These are phyloP conservation scores for Candidula unifasciata DNA, from an alignment of 2,888 invertebrate genomes.

Conservation along the genomic window DNA sequence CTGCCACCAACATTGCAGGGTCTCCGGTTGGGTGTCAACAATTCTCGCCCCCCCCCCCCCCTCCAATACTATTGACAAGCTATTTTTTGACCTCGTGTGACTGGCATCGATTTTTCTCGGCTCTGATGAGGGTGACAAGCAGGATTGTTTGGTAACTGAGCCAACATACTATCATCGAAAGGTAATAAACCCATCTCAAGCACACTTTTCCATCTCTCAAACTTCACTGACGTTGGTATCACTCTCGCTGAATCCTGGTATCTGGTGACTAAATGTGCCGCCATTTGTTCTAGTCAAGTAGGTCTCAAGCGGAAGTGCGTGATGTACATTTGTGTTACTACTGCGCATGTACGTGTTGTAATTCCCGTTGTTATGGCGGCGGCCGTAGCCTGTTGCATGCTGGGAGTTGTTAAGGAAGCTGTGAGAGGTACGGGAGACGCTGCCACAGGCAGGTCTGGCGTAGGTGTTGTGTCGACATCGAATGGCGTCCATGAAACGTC, in stretches of 20 bases:
- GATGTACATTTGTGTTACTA: background rate
- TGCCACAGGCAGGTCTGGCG: background rate
- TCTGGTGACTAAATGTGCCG: background rate
- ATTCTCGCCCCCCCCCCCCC: no score
- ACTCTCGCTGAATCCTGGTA: no score
- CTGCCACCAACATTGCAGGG: no score
- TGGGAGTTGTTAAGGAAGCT: constrained; percentile 24
- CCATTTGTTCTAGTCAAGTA: constrained; percentile 34
- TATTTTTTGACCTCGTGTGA: background rate
- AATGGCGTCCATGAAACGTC: constrained; percentile 44
- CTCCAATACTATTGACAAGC: no score
- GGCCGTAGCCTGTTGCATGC: background rate
- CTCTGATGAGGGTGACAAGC: no score
- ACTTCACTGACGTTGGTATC: no score
- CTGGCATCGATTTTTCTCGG: background rate
- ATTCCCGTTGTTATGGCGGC: background rate
- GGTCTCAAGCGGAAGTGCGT: constrained; percentile 14
- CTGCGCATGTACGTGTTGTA: constrained; percentile 12
- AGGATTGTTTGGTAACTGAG: no score
- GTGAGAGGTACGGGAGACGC: constrained; percentile 45
- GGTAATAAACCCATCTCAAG: no score
- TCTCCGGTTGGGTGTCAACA: no score
- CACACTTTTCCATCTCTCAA: no score
- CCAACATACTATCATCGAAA: no score
- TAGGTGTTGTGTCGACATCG: constrained; percentile 12